These are phyloP conservation scores for Craseonycteris thonglongyai DNA, from an alignment of 2,113 vertebrate genomes.

Conservation along the genomic window DNA sequence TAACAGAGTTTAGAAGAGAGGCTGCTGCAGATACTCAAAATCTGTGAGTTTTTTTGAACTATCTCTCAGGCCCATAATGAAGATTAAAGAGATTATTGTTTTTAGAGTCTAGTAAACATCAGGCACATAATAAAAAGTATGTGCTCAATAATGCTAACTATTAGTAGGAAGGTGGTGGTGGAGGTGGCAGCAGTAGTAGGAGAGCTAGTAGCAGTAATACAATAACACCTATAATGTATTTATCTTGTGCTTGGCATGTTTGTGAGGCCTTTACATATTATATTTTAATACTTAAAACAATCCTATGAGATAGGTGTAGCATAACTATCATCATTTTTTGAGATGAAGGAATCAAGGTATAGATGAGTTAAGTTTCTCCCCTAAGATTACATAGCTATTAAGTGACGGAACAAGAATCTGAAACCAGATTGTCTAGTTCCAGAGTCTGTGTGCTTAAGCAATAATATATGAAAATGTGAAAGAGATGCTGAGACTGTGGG, in stretches of 20 bases:
- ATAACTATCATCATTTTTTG: background rate
- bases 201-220: background rate
- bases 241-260: background rate
- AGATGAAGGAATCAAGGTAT: background rate
- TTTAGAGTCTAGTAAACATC: background rate
- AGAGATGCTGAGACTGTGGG: background rate
- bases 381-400: background rate
- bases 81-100: background rate
- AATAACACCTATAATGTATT: background rate
- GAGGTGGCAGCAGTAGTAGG: background rate
- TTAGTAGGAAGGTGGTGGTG: background rate
- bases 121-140: background rate
- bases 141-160: background rate
- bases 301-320: background rate
- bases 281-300: background rate
- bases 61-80: background rate
- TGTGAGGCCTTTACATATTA: background rate
- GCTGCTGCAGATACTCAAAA: background rate
- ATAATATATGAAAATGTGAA: background rate
- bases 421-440: background rate
- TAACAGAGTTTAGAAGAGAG: background rate
- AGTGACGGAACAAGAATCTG: background rate
- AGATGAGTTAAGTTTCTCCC: background rate
- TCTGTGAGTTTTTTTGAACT: background rate
- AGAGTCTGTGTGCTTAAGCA: background rate